Evolutionary conservation across 2,888 invertebrate species (phyloP), one percentile per base, ranked within the genome.

Genomic region (Keiferia lycopersicella): DNA sequence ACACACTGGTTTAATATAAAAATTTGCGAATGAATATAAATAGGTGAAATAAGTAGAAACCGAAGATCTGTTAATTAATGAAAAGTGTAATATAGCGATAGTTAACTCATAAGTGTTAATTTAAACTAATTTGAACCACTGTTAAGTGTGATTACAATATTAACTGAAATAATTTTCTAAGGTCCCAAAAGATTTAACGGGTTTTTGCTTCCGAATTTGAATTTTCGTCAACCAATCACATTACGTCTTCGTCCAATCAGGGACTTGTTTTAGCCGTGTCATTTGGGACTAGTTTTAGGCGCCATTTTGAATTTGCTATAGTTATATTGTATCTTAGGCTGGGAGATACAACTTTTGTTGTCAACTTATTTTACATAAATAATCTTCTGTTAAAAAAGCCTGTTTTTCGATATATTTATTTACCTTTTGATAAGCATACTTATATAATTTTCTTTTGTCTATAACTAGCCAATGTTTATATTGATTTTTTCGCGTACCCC

Each of bases 41-140:
- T 79, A 79, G 73, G 75, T 76, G 71, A 73, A 73, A 71, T 77
- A 79, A 72, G 76, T 86, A 86, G 84, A 70, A 73, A 70, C 75
- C 66, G 76, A 81, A 78, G 82, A 85, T 87, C 83, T 87, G 88
- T 87, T 87, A 83, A 80, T 62, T 82, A 79, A 72, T 75, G 69
- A 53, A 68, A 73, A 67, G 65, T 79, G 80, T 84, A 80, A 76
- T 71, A 82, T 77, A 79, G 76, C 68, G 69, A 71, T 81, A 75
- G 68, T 58, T 73, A 71, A 61, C 18, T 16, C 48, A 53, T 86
- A 89, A 89, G 86, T 88, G 90, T 89, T 90, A 86, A 77, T 83
- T 83, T 84, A 73, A 67, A 68, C 77, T 77, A 64, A 76, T 76
- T 77, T 78, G 73, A 73, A 73, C 67, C 63, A 68, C 71, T 80